A percentile compares a stretch with the other conserved stretches of the same genome.
phyloP scores from a whole-genome alignment of 2,113 vertebrate genomes.

The Scopus umbretta region DNA sequence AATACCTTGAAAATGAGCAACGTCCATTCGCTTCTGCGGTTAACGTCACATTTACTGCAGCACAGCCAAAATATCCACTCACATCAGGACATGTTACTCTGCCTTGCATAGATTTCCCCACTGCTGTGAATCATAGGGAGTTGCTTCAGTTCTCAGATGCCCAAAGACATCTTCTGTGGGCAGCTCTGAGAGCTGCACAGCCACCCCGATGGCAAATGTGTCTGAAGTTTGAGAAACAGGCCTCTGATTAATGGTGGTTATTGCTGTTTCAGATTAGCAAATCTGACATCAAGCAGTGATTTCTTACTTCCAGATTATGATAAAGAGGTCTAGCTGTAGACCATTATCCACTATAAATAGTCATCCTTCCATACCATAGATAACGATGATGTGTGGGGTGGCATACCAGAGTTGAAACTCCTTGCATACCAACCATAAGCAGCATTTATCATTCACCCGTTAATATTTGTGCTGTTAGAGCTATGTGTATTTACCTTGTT shows the following conservation, averaged over 20 bases:
- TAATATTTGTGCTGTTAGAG: background rate
- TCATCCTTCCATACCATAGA: background rate
- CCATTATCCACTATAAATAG: background rate
- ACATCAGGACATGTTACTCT: background rate
- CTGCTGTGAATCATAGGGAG: background rate
- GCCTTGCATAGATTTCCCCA: background rate
- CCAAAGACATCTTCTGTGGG: background rate
- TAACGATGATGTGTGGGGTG: background rate
- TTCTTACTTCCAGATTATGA: background rate
- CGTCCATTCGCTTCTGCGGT: rapidly evolving
- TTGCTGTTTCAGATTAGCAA: background rate
- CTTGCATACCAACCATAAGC: background rate
- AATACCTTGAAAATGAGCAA: background rate
- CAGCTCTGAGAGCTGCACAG: background rate
- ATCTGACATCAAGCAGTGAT: background rate
- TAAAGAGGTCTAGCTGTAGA: background rate
- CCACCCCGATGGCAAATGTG: background rate
- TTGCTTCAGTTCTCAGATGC: background rate
- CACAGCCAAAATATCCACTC: background rate
- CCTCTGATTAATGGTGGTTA: background rate
- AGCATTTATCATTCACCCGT: background rate
- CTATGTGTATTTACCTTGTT: background rate
- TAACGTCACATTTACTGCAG: background rate
- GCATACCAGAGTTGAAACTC: background rate
- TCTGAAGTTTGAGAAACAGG: background rate